Conservation (phyloP, 2,113 vertebrate species). For the Thalassarche chlororhynchos region DNA sequence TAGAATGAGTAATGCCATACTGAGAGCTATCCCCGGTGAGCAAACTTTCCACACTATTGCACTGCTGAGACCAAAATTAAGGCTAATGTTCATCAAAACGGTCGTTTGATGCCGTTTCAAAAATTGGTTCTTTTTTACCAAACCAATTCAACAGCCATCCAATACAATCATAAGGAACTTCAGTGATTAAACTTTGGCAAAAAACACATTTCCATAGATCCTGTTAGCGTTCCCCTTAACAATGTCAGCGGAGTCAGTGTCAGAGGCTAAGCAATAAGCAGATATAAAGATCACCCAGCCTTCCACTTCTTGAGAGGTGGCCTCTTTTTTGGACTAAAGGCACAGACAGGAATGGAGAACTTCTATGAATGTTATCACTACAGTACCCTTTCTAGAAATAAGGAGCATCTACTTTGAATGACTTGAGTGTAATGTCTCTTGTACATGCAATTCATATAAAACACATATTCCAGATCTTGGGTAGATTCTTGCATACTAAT, state of each 20-base stretch:
- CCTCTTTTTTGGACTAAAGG: neutral
- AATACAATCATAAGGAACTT: neutral
- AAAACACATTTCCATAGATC: neutral
- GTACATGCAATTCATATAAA: neutral
- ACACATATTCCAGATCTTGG: neutral
- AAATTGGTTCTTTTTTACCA: neutral
- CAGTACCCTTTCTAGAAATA: neutral
- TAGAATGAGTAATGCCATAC: neutral
- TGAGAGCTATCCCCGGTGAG: neutral
- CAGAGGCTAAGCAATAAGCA: neutral
- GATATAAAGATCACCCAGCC: neutral
- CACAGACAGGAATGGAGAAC: neutral
- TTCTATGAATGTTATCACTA: neutral
- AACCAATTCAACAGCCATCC: neutral
- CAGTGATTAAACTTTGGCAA: neutral
- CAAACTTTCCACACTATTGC: neutral
- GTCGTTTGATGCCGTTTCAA: neutral
- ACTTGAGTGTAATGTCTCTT: neutral
- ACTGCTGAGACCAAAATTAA: neutral
- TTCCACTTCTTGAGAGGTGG: neutral
- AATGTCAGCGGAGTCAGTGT: neutral
- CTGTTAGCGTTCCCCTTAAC: neutral
- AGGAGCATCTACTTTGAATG: neutral
- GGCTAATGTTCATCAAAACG: neutral
- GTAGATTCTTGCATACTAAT: neutral